Evolutionary conservation across 2,797 vertebrate species (phyloP).

Genomic region (Knipowitschia caucasica): DNA sequence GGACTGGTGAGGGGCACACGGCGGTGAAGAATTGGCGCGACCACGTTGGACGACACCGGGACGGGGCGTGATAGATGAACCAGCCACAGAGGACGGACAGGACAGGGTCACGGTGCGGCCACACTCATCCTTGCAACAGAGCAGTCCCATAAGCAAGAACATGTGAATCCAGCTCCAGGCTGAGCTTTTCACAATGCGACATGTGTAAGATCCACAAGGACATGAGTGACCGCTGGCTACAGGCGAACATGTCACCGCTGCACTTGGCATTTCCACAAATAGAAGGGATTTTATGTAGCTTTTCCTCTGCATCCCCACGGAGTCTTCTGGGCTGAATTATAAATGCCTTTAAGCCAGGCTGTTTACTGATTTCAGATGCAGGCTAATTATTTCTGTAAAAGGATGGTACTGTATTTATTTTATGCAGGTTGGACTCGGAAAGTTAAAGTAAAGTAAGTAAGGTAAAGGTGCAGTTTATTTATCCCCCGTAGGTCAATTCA

Average conservation of each 20-base stretch:
- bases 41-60: conserved; percentile 46
- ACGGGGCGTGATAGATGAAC: conserved; percentile 63
- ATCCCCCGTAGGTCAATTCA: too few relatives aligned
- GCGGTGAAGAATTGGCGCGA: conserved; percentile 51
- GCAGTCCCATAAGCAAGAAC: conserved; percentile 34
- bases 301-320: not conserved
- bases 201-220: conserved; percentile 21
- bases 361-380: not conserved
- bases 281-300: conserved; percentile 1
- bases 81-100: conserved; percentile 58
- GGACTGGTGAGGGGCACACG: conserved; percentile 37
- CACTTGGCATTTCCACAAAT: not conserved
- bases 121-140: conserved; percentile 33
- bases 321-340: not conserved
- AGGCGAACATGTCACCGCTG: not conserved
- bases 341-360: not conserved
- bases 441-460: too few relatives aligned
- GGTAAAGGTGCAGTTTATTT: too few relatives aligned
- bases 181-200: conserved; percentile 18
- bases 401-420: too few relatives aligned
- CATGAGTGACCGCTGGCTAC: conserved; percentile 17
- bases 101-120: conserved; percentile 59
- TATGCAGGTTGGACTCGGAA: too few relatives aligned
- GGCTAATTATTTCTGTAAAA: too few relatives aligned
- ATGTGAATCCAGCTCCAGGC: conserved; percentile 28